Base-by-base conservation (phyloP, 2,797 vertebrate genomes). In the Esox masquinongy region DNA sequence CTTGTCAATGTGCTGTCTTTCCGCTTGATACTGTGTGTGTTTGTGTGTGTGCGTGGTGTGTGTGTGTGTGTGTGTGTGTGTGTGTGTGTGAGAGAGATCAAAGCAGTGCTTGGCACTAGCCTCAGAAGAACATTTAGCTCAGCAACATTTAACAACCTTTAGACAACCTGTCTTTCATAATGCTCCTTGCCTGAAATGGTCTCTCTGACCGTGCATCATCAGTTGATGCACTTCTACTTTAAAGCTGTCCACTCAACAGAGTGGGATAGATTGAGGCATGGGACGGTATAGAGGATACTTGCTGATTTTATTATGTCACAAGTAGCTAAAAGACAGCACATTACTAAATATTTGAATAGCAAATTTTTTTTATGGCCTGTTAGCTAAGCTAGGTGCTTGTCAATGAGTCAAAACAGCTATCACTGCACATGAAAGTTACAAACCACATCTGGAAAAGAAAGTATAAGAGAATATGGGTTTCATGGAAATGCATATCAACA, bases 71-170 rank as follows among this genome's bases (percentile, higher is more conserved):
- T 19, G 43, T 56, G 68, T 49, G 8, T 49, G 47, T 49, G 47
- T 51, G 49, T 53, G 51, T 16, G 1, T 74, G 53, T 79, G 79
- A 22, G 50, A 76, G 68, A 71, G 29, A 4, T 64, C 22, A 19
- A 50, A 77, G 87, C 81, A 75, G 29, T 77, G 79, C 82, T 82
- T 11, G 74, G 80, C 74, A 81, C 50, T 53, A 19, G 51, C 51
- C 72, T 79, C 66, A 71, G 74, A 83, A 80, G 76, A 82, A 79
- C 75, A 80, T 87, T 88, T 82, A 89, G 80, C 74, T 81, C 73
- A 0, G 24, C 29, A 80, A 79, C 76, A 81, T 84, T 73, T 71
- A 87, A 83, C 80, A 81, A 82, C 71, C 85, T 34, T 76, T 29
- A 67, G 82, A 66, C 82, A 76, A 74, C 70, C 79, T 83, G 81